These are phyloP conservation scores for Macquaria ambigua DNA, from an alignment of 2,113 vertebrate genomes.

Conservation along the genomic window DNA sequence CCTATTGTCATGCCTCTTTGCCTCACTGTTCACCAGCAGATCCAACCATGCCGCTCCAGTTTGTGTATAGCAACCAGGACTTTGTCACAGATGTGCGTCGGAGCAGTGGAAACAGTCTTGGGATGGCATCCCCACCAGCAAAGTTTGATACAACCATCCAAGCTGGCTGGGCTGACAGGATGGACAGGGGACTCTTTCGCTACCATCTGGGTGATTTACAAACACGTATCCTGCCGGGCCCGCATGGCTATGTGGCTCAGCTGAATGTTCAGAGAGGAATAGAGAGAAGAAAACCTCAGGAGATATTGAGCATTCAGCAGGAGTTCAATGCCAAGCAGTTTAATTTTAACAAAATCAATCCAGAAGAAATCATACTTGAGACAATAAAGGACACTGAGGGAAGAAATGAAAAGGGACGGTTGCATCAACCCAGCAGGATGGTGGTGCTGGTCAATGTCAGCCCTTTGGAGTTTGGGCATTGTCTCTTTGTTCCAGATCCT, in stretches of 20 bases:
- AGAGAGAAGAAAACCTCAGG: conserved; percentile 89
- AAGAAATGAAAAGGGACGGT: background rate
- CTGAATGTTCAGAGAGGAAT: conserved; percentile 88
- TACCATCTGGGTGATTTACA: conserved; percentile 87
- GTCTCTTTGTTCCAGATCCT: conserved; percentile 90
- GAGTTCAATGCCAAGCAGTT: conserved; percentile 87
- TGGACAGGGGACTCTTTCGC: conserved; percentile 88
- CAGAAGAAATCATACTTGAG: conserved; percentile 88
- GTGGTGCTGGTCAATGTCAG: conserved; percentile 90
- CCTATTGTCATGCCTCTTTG: background rate
- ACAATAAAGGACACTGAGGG: conserved; percentile 64
- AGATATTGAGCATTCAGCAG: conserved; percentile 88
- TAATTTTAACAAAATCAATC: conserved; percentile 89
- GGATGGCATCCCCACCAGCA: conserved; percentile 26
- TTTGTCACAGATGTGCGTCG: conserved; percentile 65
- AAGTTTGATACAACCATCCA: conserved; percentile 86
- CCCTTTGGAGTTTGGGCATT: conserved; percentile 91
- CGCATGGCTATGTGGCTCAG: conserved; percentile 86
- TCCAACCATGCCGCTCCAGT: conserved; percentile 70
- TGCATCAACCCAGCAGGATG: conserved; percentile 50
- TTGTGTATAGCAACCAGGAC: conserved; percentile 85
- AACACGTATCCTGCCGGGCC: conserved; percentile 87
- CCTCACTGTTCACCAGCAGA: conserved; percentile 26
- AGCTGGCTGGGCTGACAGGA: conserved; percentile 86
- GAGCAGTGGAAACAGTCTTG: background rate